A percentile compares a stretch with the other conserved stretches of the same genome.
phyloP scores from a whole-genome alignment of 2,888 invertebrate species.

The Sphinx pinastri region DNA sequence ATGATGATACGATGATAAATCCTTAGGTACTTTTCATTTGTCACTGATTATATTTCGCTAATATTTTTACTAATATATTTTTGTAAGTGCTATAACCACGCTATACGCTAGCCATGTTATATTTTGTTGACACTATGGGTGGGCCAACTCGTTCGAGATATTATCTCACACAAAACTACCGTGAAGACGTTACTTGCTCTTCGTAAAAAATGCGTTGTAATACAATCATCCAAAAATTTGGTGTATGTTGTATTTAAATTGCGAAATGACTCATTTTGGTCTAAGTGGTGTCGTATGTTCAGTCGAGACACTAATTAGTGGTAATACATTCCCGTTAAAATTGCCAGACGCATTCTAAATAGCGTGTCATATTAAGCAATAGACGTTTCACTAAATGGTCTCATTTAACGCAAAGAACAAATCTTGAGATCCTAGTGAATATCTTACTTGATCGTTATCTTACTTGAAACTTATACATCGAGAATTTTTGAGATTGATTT shows the following conservation, averaged over 20 bases:
- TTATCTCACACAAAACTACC: too few relatives aligned
- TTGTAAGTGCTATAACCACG: too few relatives aligned
- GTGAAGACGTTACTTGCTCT: too few relatives aligned
- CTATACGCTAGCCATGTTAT: too few relatives aligned
- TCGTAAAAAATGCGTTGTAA: background rate
- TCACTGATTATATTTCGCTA: too few relatives aligned
- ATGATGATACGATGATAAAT: too few relatives aligned
- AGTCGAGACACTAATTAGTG: conserved; percentile 57
- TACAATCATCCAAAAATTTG: background rate
- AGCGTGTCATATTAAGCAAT: conserved; percentile 36
- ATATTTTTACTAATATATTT: too few relatives aligned
- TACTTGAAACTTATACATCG: background rate
- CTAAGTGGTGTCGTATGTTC: conserved; percentile 32
- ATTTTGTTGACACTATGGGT: too few relatives aligned
- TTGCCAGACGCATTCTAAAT: conserved; percentile 62
- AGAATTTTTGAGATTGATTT: background rate
- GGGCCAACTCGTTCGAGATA: too few relatives aligned
- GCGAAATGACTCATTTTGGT: background rate
- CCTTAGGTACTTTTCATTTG: too few relatives aligned
- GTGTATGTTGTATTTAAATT: background rate
- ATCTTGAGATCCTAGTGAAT: background rate
- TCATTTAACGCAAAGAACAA: background rate
- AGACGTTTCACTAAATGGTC: conserved; percentile 29
- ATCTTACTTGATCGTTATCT: too few relatives aligned
- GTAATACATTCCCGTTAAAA: conserved; percentile 58